Percentiles rank a stretch among this genome's conserved stretches.
Conservation (phyloP, 2,888 invertebrate genomes). For the Metacarcinus magister region DNA sequence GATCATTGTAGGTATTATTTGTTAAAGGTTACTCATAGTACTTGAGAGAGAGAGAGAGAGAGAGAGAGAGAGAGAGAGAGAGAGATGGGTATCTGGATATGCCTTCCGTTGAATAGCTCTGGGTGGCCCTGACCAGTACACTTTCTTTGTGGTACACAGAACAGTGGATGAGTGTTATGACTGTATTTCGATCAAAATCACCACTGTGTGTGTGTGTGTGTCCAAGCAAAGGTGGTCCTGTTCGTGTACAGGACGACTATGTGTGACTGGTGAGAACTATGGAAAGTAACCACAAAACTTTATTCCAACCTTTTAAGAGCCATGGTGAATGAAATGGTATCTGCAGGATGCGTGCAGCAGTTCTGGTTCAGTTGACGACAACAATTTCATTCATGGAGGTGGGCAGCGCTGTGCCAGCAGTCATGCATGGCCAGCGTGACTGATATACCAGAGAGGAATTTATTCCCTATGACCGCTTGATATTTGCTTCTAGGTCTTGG, state of each 20-base stretch:
- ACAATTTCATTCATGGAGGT: neutral
- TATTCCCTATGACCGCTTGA: neutral
- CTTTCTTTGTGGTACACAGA: neutral
- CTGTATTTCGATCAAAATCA: neutral
- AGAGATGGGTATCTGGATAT: neutral
- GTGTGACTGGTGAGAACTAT: neutral
- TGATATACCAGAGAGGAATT: neutral
- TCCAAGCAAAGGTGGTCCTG: neutral
- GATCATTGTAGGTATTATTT: neutral
- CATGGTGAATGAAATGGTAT: neutral
- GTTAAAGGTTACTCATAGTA: neutral
- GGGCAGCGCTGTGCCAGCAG: neutral
- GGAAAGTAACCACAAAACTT: neutral
- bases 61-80: neutral
- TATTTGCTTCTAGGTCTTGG: no score
- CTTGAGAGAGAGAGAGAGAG: slow-evolving; percentile 29
- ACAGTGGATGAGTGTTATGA: neutral
- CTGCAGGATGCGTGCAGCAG: neutral
- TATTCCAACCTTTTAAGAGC: neutral
- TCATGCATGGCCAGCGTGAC: neutral
- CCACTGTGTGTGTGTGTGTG: no score
- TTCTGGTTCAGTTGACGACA: neutral
- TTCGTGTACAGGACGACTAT: neutral
- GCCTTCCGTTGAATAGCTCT: neutral
- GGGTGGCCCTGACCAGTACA: slow-evolving; percentile 5